Base-by-base conservation (phyloP, 1,140 invertebrate species). In the Batillaria attramentaria region DNA sequence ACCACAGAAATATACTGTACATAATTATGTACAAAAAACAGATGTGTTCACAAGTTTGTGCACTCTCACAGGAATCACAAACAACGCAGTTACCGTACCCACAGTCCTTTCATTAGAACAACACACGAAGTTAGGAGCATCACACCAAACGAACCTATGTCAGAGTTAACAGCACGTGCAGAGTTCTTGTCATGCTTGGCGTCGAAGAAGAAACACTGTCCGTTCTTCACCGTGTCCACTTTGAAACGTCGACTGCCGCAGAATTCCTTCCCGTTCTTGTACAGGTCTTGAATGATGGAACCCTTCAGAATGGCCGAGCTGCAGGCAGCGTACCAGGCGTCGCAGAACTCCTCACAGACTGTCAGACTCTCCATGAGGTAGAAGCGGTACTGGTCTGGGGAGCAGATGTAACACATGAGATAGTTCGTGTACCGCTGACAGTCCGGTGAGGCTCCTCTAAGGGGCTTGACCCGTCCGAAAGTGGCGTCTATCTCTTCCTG, bases 401-500 rank as follows among this genome's bases (percentile, higher is more conserved):
- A 86, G 78, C 91, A 91, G 24, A 91, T 89, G 76, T 91, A 91
- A 72, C 91, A 91, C 90, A 91, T 91, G 3, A 91, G 81, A 80
- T 90, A 90, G 81, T 91, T 91, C 0, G 90, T 86, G 81, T 90
- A 91, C 42, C 80, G 70, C 70, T 89, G 88, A 74, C 91, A 92
- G 13, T 85, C 81, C 6, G 72, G 79, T 5, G 90, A 89, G 10
- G 90, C 88, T 0, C 91, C 91, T 10, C 88, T 85, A 10, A 91
- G 82, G 6, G 90, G 89, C 77, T 91, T 91, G 24, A 92, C 89
- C 31, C 85, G 85, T 8, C 84, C 85, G 80, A 92, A 92, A 3
- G 88, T 89, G 10, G 87, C 89, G 65, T 87, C 88, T 43, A 92
- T 90, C 80, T 92, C 90, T 54, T 89, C 85, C 76, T 91, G 90